These are phyloP conservation scores for Brenthis ino DNA, from an alignment of 2,888 invertebrate species.

Conservation along the genomic window DNA sequence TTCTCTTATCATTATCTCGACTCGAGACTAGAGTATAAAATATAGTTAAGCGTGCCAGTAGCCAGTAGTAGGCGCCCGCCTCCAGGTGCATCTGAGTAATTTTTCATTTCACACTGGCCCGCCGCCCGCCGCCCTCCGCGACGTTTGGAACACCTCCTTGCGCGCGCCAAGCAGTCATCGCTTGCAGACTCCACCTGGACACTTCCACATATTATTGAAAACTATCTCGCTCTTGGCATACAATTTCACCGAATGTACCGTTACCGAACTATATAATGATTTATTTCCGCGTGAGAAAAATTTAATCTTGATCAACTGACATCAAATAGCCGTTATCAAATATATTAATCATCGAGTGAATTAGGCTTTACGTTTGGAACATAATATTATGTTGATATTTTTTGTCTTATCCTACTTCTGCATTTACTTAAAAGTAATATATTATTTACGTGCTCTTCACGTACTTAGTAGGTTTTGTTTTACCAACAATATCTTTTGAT, in stretches of 20 bases:
- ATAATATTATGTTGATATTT: conserved; percentile 14
- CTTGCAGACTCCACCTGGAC: conserved; percentile 38
- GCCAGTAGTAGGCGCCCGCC: conserved; percentile 27
- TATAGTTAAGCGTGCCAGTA: conserved; percentile 37
- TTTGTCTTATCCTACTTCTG: conserved; percentile 8
- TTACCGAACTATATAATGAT: conserved; percentile 33
- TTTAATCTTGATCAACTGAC: conserved; percentile 1
- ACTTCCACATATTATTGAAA: conserved; percentile 79
- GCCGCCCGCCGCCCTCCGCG: conserved; percentile 23
- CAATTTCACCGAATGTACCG: conserved; percentile 41
- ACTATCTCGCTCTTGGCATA: conserved; percentile 71
- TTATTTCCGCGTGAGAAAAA: conserved; percentile 27
- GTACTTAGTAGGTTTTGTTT: conserved; percentile 11
- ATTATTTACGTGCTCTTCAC: conserved; percentile 19
- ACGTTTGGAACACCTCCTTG: conserved; percentile 6
- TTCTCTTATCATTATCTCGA: conserved; percentile 55
- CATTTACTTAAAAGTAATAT: conserved; percentile 17
- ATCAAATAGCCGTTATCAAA: conserved; percentile 23
- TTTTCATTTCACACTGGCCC: conserved; percentile 27
- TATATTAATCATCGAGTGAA: background rate
- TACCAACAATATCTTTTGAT: conserved; percentile 4
- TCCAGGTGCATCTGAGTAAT: conserved; percentile 33
- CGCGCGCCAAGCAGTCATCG: conserved; percentile 25
- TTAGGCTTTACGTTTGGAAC: conserved; percentile 9
- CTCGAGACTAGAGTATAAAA: conserved; percentile 50